Evolutionary conservation across 1,140 invertebrate species (phyloP), one percentile per base, ranked within the genome.

Genomic region (Manduca sexta): DNA sequence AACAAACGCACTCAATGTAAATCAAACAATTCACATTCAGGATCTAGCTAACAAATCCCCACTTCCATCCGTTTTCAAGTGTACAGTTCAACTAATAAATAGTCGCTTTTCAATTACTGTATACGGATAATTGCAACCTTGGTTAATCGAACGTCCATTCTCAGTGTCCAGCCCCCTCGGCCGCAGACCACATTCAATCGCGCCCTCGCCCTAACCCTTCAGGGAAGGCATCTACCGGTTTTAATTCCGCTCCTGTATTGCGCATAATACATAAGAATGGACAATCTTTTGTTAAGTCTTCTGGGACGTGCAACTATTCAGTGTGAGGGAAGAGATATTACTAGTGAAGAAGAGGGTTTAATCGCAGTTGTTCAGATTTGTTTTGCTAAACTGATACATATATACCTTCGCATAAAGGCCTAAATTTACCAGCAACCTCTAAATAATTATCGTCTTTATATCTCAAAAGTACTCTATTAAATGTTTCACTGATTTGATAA

Each of bases 111-210:
- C 41, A 57, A 48, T 50, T 33, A 21, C 49, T 37, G 41, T 33
- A 49, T 55, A 46, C 40, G 40, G 40, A 45, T 46, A 46, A 51
- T 39, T 34, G 49, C 42, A 54, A 49, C 55, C 59, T 60, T 63
- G 64, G 63, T 74, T 72, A 74, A 72, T 74, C 61, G 57, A 52
- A 60, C 60, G 54, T 49, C 61, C 58, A 66, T 64, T 67, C 63
- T 67, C 59, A 60, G 56, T 55, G 52, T 47, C 42, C 54, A 55
- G 54, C 38, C 63, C 56, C 56, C 56, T 54, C 55, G 49, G 45
- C 73, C 69, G 48, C 75, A 66, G 54, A 72, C 74, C 72, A 60
- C 73, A 76, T 76, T 75, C 74, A 74, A 74, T 70, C 67, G 63
- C 50, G 42, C 64, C 67, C 64, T 73, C 64, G 59, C 67, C 64